phyloP scores from a whole-genome alignment of 2,113 vertebrate genomes.

The Hyperopisus bebe region DNA sequence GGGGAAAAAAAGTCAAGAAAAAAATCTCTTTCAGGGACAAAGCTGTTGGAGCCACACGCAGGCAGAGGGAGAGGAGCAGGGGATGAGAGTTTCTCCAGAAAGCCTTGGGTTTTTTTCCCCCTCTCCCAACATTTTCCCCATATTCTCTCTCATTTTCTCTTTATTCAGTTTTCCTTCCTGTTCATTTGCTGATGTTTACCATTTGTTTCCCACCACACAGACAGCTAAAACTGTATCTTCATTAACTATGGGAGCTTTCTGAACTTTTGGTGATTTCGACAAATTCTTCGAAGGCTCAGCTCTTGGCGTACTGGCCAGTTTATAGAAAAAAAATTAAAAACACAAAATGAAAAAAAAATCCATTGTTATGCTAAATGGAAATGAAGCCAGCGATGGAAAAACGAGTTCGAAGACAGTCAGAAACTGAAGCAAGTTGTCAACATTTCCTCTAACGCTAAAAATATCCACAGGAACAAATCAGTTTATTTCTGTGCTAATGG shows the following conservation, averaged over 20 bases:
- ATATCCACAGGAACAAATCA: constrained; percentile 32
- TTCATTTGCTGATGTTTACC: constrained; percentile 18
- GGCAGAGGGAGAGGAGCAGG: constrained; percentile 37
- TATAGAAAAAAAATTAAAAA: not conserved
- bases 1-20: constrained; percentile 52
- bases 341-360: not conserved
- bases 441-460: constrained; percentile 35
- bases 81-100: constrained; percentile 41
- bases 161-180: constrained; percentile 1
- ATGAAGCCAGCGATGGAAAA: constrained; percentile 43
- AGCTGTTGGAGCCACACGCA: constrained; percentile 57
- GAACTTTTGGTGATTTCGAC: not conserved
- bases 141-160: constrained; percentile 12
- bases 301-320: not conserved
- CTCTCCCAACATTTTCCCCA: constrained; percentile 31
- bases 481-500: constrained; percentile 40
- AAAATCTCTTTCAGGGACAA: constrained; percentile 67
- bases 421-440: constrained; percentile 24
- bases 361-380: constrained; percentile 41
- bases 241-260: constrained; percentile 27
- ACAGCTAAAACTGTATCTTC: constrained; percentile 68
- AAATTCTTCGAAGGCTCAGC: not conserved
- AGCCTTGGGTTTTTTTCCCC: constrained; percentile 40
- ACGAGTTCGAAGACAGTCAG: not conserved
- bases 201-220: constrained; percentile 65